phyloP scores from a whole-genome alignment of 2,888 invertebrate genomes.

The Coelopa pilipes region DNA sequence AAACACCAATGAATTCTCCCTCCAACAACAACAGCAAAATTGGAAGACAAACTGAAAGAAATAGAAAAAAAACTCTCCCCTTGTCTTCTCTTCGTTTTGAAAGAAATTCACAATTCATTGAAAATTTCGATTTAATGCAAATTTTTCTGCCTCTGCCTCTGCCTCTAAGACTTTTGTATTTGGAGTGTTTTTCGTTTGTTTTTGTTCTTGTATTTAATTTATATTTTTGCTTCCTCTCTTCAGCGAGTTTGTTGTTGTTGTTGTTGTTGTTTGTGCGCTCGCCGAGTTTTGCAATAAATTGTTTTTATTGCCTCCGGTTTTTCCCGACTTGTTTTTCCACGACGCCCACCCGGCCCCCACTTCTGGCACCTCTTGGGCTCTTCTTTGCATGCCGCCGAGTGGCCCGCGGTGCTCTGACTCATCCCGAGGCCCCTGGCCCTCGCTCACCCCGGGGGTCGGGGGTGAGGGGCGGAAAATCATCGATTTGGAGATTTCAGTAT shows the following conservation, averaged over 20 bases:
- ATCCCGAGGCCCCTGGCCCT: no score
- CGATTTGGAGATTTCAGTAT: no score
- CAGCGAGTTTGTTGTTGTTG: background rate
- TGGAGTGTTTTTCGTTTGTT: background rate
- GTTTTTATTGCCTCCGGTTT: slow-evolving; percentile 23
- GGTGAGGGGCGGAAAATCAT: no score
- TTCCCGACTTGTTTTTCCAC: slow-evolving; percentile 6
- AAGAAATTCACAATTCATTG: background rate
- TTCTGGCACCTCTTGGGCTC: no score
- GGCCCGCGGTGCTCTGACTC: no score
- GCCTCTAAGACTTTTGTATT: background rate
- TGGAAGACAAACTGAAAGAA: no score
- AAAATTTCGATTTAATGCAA: background rate
- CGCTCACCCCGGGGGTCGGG: no score
- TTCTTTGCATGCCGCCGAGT: no score
- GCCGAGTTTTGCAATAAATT: slow-evolving; percentile 18
- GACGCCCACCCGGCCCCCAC: background rate
- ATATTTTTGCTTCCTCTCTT: background rate
- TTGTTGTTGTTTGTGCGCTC: no score
- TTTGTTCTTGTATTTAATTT: background rate
- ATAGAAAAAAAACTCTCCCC: no score
- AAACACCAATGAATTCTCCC: no score
- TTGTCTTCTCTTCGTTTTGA: background rate
- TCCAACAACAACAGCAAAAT: no score
- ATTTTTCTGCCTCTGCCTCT: background rate